These are phyloP conservation scores for Zenarchopterus dispar DNA, from an alignment of 2,797 vertebrate genomes.

Conservation along the genomic window DNA sequence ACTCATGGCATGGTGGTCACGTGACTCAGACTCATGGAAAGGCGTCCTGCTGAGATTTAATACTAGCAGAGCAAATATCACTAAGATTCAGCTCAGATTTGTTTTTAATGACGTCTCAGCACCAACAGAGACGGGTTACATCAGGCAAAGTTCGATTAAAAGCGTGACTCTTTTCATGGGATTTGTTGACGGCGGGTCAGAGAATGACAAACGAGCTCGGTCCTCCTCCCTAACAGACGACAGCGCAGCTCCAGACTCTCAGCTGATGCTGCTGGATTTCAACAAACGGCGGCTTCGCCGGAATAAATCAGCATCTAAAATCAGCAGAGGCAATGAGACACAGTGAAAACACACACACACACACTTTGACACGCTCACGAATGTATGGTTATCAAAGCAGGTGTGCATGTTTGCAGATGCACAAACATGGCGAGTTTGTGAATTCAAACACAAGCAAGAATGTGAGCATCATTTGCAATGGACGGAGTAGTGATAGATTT, in stretches of 20 bases:
- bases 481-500: conserved; percentile 27
- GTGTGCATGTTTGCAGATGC: conserved; percentile 24
- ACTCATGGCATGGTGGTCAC: too few species aligned
- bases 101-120: too few species aligned
- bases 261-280: conserved; percentile 16
- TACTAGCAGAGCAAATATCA: too few species aligned
- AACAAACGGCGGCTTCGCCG: conserved; percentile 31
- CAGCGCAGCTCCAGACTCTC: conserved; percentile 12
- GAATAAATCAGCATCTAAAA: conserved; percentile 75
- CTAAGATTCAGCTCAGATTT: too few species aligned
- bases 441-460: conserved; percentile 29
- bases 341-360: conserved; percentile 6
- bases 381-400: conserved; percentile 19
- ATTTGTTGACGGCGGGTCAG: conserved; percentile 17
- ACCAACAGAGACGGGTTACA: too few species aligned
- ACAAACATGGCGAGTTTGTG: conserved; percentile 23
- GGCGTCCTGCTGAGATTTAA: too few species aligned
- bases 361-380: conserved; percentile 11
- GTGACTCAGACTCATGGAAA: too few species aligned
- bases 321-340: conserved; percentile 70
- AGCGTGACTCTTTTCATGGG: conserved; percentile 4
- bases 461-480: conserved; percentile 55
- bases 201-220: background rate
- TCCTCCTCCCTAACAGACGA: background rate
- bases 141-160: too few species aligned